Base-by-base conservation (phyloP, 1,140 invertebrate genomes). In the Hylaeus volcanicus region DNA sequence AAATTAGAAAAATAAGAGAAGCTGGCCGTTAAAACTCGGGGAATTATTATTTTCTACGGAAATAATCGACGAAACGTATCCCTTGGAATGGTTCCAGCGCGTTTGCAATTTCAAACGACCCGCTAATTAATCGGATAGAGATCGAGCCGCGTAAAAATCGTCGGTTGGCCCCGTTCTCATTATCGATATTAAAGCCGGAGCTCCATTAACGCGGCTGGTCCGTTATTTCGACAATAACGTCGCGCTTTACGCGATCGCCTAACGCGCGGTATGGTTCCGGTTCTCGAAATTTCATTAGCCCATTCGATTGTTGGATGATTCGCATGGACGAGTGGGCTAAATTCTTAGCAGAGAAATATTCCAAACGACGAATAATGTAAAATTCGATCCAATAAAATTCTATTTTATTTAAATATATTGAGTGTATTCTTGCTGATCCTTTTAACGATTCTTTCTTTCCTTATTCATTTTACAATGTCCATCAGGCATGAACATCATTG, bases 271-370 rank as follows among this genome's bases (percentile, higher is more conserved):
- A 26, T 26, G 26, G 26, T 26, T 26, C 26, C 26, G 26, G 26
- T 26, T 26, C 26, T 26, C 65, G 66, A 77, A 70, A 77, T 70
- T 70, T 70, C 55, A 61, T 70, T 77, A 77, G 48, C 15, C 5
- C 11, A 12, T 1, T n/a, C 26, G 12, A 26, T 26, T 26, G 26
- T 0, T 26, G 26, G 26, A 26, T 26, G 26, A 26, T 26, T 26
- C 26, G 26, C 26, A 26, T 0, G 26, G 26, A 26, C 26, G 26
- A 26, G 26, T 26, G 26, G 26, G 26, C 26, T 26, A 26, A 26
- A 26, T 26, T 26, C 26, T 26, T 26, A 26, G 26, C 26, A 26
- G 26, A 26, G 26, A 26, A 26, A 26, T 26, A 26, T 26, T 26
- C 26, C 26, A 26, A 26, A 26, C 26, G 26, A 26, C 26, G 26